Conservation (phyloP, 2,113 vertebrate genomes). For the Corapipo altera region DNA sequence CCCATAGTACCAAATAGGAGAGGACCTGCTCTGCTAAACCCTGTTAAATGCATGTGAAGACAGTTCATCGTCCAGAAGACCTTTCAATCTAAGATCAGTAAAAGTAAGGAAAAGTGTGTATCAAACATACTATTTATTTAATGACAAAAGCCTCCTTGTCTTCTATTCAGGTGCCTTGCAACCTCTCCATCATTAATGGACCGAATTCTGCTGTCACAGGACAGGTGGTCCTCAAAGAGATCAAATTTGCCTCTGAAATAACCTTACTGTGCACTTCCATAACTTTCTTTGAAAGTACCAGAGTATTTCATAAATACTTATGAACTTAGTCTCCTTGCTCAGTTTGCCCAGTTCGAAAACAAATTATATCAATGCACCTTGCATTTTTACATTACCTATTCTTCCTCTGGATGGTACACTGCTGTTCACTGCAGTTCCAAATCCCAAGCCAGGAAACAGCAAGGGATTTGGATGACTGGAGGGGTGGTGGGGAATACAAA, state of each 20-base stretch:
- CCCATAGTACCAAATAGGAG: background rate
- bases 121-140: background rate
- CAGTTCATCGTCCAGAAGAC: background rate
- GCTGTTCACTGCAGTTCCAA: background rate
- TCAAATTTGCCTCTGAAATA: background rate
- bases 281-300: background rate
- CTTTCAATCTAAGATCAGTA: background rate
- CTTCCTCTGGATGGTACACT: background rate
- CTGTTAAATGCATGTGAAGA: background rate
- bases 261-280: background rate
- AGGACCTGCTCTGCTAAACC: background rate
- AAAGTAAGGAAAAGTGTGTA: background rate
- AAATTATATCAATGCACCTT: background rate
- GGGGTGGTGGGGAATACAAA: conserved; percentile 37
- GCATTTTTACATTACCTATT: background rate
- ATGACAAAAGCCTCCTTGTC: background rate
- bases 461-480: conserved; percentile 18
- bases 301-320: background rate
- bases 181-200: background rate
- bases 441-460: background rate
- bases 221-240: background rate
- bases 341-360: background rate
- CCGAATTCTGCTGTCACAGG: background rate
- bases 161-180: background rate
- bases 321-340: background rate